These are phyloP conservation scores for Xylota segnis DNA, from an alignment of 2,888 invertebrate genomes.

Conservation along the genomic window DNA sequence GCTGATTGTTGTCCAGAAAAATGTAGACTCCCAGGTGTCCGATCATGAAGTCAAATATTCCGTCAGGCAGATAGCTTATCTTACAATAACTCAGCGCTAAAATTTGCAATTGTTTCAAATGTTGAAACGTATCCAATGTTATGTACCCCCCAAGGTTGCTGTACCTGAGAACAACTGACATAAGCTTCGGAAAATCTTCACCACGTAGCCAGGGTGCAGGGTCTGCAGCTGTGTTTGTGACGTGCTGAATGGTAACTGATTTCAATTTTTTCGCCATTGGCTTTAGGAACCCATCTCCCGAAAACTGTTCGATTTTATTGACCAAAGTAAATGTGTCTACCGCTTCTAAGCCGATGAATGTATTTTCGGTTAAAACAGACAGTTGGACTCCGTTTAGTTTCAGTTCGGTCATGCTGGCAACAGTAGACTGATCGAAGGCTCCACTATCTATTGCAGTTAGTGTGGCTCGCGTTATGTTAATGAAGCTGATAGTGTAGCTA, in stretches of 20 bases:
- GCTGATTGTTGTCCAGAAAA: slow-evolving; percentile 78
- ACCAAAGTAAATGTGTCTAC: slow-evolving; percentile 77
- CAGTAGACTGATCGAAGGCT: slow-evolving; percentile 76
- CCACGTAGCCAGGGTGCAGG: slow-evolving; percentile 77
- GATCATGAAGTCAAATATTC: slow-evolving; percentile 49
- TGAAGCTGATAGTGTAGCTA: slow-evolving; percentile 52
- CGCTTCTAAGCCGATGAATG: slow-evolving; percentile 77
- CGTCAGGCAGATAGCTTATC: slow-evolving; percentile 52
- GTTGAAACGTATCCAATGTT: slow-evolving; percentile 68
- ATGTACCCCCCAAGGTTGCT: slow-evolving; percentile 78
- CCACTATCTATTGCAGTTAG: slow-evolving; percentile 72
- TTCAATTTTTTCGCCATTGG: slow-evolving; percentile 74
- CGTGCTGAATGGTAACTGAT: slow-evolving; percentile 50
- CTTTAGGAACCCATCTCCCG: slow-evolving; percentile 75
- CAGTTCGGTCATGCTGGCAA: slow-evolving; percentile 67
- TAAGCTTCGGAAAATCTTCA: slow-evolving; percentile 62
- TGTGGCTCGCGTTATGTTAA: slow-evolving; percentile 75
- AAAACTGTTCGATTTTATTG: slow-evolving; percentile 67
- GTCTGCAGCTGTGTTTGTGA: slow-evolving; percentile 48
- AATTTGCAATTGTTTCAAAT: slow-evolving; percentile 69
- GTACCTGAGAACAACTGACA: slow-evolving; percentile 76
- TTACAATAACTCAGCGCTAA: slow-evolving; percentile 77
- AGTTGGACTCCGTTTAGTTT: slow-evolving; percentile 70
- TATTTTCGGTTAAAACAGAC: slow-evolving; percentile 30
- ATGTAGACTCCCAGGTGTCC: slow-evolving; percentile 42